Percentiles rank a stretch among this genome's conserved stretches.
Evolutionary conservation across 2,888 invertebrate species (phyloP).

Genomic region (Aphidoletes aphidimyza): DNA sequence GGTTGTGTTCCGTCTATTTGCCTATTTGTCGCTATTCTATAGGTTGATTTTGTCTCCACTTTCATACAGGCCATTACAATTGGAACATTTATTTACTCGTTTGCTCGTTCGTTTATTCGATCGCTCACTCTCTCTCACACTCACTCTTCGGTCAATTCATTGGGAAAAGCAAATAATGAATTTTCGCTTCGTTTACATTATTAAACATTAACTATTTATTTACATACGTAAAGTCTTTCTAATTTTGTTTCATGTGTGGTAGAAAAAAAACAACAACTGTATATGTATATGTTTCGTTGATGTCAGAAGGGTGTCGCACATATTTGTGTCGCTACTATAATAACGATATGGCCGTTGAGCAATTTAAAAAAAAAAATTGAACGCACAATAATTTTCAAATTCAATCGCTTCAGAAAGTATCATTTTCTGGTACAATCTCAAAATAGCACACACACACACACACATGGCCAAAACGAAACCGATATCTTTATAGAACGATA

Average conservation of each 20-base stretch:
- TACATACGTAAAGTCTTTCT: constrained; percentile 48
- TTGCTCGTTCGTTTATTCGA: not conserved
- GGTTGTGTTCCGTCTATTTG: not conserved
- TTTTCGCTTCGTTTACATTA: constrained; percentile 53
- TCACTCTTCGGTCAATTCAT: not conserved
- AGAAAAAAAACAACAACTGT: not conserved
- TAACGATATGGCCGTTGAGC: not conserved
- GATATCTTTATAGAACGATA: constrained; percentile 8
- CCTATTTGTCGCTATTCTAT: not conserved
- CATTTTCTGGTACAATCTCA: too few species aligned
- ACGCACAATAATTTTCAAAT: constrained; percentile 18
- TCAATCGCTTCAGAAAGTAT: not conserved
- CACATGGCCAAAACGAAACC: constrained; percentile 14
- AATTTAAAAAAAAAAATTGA: not conserved
- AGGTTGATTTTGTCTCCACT: not conserved
- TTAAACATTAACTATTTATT: constrained; percentile 51
- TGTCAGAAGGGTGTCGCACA: not conserved
- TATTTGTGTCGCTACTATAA: not conserved
- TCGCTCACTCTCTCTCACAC: not conserved
- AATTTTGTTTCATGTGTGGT: constrained; percentile 3
- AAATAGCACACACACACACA: too few species aligned
- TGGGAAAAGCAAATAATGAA: constrained; percentile 43
- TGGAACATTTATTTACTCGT: not conserved
- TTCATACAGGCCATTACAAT: constrained; percentile 1
- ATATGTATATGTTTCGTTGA: not conserved